Base-by-base conservation (phyloP, 2,888 invertebrate genomes). In the Celastrina argiolus region DNA sequence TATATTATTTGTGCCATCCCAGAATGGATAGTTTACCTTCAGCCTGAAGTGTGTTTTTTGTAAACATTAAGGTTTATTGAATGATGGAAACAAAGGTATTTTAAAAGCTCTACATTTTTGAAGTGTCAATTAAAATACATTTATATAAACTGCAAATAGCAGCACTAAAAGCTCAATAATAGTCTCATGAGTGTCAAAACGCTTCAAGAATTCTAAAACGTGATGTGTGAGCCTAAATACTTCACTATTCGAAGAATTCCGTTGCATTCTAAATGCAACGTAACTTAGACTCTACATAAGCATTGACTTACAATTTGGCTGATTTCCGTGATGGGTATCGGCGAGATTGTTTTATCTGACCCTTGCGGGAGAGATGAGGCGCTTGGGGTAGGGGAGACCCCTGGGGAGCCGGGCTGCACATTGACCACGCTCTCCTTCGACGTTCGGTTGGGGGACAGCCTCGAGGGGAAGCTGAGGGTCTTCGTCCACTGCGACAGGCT, bases 401-500 rank as follows among this genome's bases (percentile, higher is more conserved):
- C 92, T 74, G 81, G 94, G 66, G 88, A 87, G 67, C 79, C 91
- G 41, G 92, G 91, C 75, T 92, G 92, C 73, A 92, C 92, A 80
- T 93, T 93, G 68, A 92, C 91, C 72, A 93, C 93, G 86, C 92
- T 92, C 82, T 96, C 95, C 88, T 96, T 96, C 51, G 94, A 94
- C 67, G 94, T 94, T 79, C 96, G 94, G 83, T 96, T 96, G 16
- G 96, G 96, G 69, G 96, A 96, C 80, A 96, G 92, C 85, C 97
- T 93, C 78, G 96, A 94, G 70, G 97, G 97, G 85, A 97, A 97
- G 93, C 96, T 97, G 82, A 97, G 92, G 75, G 96, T 97, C 93
- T 97, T 97, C 88, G 96, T 97, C 97, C 97, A 97, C 92, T 96
- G 96, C 70, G 96, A 94, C 80, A 97, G 92, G 92, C 96, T 96